Conservation (phyloP, 2,888 invertebrate species). For the Lepeophtheirus nordmannii region DNA sequence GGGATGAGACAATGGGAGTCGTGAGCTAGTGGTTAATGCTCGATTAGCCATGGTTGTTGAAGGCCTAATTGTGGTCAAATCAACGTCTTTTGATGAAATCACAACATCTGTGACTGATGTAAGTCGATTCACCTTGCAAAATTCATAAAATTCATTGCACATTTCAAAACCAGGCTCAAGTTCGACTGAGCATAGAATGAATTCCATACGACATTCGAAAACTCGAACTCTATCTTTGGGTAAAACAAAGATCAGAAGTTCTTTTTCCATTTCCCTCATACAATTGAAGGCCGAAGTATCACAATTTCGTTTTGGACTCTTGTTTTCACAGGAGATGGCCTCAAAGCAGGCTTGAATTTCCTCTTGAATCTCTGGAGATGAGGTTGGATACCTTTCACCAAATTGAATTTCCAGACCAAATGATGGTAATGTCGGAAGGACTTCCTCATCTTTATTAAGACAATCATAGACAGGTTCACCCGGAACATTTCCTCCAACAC, state of each 20-base stretch:
- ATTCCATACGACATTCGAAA: slow-evolving; percentile 7
- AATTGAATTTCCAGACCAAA: slow-evolving; percentile 9
- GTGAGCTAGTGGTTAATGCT: neutral
- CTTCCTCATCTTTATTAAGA: neutral
- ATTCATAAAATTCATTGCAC: slow-evolving; percentile 5
- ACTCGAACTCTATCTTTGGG: neutral
- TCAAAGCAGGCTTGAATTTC: slow-evolving; percentile 13
- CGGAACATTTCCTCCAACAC: slow-evolving; percentile 22
- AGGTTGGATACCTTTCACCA: neutral
- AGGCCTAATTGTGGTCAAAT: slow-evolving; percentile 7
- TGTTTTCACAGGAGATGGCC: neutral
- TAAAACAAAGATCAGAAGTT: neutral
- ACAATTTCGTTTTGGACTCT: neutral
- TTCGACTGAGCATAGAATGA: slow-evolving; percentile 4
- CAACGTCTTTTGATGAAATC: neutral
- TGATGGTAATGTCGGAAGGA: neutral
- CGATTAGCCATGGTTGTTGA: neutral
- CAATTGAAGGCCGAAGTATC: neutral
- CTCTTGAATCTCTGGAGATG: neutral
- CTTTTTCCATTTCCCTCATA: slow-evolving; percentile 1
- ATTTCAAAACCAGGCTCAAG: slow-evolving; percentile 11
- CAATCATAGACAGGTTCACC: slow-evolving; percentile 21
- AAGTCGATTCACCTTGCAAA: neutral
- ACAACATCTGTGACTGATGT: slow-evolving; percentile 4
- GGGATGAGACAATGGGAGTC: neutral